A percentile compares a stretch with the other conserved stretches of the same genome.
Conservation (phyloP, 2,888 invertebrate species). For the Drosophila meridionalis region DNA sequence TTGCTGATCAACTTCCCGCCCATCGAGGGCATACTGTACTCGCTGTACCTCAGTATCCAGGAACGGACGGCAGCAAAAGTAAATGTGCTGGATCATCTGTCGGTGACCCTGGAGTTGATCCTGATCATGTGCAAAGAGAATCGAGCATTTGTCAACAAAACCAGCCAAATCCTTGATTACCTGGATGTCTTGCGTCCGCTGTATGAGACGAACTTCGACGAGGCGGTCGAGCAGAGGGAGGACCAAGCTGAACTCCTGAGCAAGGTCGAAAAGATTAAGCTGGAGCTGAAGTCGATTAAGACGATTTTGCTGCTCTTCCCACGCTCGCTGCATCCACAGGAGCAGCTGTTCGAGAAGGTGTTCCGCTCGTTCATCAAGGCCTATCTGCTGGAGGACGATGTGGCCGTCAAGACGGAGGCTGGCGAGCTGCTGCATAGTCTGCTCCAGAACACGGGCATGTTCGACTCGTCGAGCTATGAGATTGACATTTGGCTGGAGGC, state of each 20-base stretch:
- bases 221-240: constrained; percentile 43
- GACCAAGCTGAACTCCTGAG: constrained; percentile 70
- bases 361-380: constrained; percentile 87
- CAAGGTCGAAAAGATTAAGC: constrained; percentile 45
- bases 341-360: constrained; percentile 86
- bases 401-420: constrained; percentile 85
- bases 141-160: constrained; percentile 83
- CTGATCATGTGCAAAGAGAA: constrained; percentile 82
- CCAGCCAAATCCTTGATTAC: constrained; percentile 83
- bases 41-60: constrained; percentile 76
- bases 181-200: constrained; percentile 83
- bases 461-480: constrained; percentile 87
- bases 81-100: constrained; percentile 83
- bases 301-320: constrained; percentile 85
- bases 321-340: constrained; percentile 86
- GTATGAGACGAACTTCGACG: constrained; percentile 73
- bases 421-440: constrained; percentile 87
- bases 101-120: constrained; percentile 82
- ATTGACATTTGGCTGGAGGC: constrained; percentile 89
- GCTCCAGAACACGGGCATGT: constrained; percentile 88
- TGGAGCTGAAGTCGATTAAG: constrained; percentile 84
- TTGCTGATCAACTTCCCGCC: constrained; percentile 83
- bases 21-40: constrained; percentile 80
- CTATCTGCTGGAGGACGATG: constrained; percentile 83
- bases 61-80: constrained; percentile 37